phyloP scores from a whole-genome alignment of 2,797 vertebrate species.

The Cynodonichthys magdalenae region DNA sequence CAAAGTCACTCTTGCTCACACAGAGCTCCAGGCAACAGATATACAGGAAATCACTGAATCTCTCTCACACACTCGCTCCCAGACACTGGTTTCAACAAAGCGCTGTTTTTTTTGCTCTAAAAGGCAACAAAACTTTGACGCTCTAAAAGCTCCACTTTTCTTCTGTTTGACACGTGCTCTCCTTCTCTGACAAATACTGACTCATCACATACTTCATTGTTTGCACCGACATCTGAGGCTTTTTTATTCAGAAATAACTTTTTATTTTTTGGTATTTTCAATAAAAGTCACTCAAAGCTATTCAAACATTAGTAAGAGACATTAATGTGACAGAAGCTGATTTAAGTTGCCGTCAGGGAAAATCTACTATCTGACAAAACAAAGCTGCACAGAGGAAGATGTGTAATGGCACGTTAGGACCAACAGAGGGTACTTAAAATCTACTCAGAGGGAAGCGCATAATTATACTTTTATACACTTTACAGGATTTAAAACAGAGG shows the following conservation, averaged over 20 bases:
- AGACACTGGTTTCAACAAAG: conserved; percentile 60
- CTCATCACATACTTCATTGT: conserved; percentile 51
- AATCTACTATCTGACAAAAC: conserved; percentile 36
- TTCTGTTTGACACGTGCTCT: conserved; percentile 53
- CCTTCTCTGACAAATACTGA: conserved; percentile 45
- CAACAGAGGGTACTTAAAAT: conserved; percentile 79
- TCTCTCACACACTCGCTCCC: conserved; percentile 12
- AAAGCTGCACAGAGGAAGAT: conserved; percentile 31
- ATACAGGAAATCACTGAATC: conserved; percentile 57
- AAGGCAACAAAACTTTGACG: conserved; percentile 49
- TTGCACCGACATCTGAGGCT: conserved; percentile 44
- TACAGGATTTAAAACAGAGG: background rate
- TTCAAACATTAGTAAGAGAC: background rate
- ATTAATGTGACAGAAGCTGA: conserved; percentile 31
- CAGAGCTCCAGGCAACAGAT: conserved; percentile 69
- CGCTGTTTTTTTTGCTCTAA: conserved; percentile 57
- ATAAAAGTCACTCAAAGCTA: no score
- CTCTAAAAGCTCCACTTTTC: conserved; percentile 59
- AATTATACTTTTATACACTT: conserved; percentile 1
- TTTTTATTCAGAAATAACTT: conserved; percentile 17
- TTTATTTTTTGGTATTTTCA: no score
- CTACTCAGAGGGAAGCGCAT: conserved; percentile 51
- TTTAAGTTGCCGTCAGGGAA: conserved; percentile 10
- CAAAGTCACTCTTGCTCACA: conserved; percentile 63
- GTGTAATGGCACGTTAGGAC: conserved; percentile 71